Evolutionary conservation across 2,113 vertebrate species (phyloP), one percentile per base, ranked within the genome.

Genomic region (Ciconia boyciana): DNA sequence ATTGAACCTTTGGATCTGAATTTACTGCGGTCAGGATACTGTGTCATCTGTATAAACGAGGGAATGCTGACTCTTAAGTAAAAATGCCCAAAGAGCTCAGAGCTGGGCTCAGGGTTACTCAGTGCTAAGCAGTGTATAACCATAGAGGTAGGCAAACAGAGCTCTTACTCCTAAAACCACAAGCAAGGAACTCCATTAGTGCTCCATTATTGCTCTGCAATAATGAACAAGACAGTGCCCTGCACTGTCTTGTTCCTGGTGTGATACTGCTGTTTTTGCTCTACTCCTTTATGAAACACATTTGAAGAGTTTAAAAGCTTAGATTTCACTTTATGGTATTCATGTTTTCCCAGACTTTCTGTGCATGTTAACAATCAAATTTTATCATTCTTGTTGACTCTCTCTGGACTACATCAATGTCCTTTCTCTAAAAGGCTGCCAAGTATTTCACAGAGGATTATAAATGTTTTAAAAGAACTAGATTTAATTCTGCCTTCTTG

Each of bases 231-330:
- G 36, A 36, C 36, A 36, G 36, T 36, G 36, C 36, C 8, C 36
- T 55, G 15, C 36, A 43, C 17, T 39, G 6, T 77, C 46, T 77
- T 51, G 3, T 44, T 82, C 29, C 39, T 55, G n/a, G 29, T 66
- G 51, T 48, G 60, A 57, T 88, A 68, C 55, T 71, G 65, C 28
- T 95, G 58, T 4, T 51, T 95, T 92, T 89, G 34, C 18, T 94
- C 49, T 48, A 26, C 66, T 91, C 43, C 48, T 89, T 93, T 89
- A 93, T 93, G 83, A 96, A 96, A 85, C 83, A 93, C 61, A 82
- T 77, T 12, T 77, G 41, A 95, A 92, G 68, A 72, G n/a, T 62
- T 96, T 89, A 83, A 91, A 92, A 93, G 60, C 48, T 93, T 90
- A 62, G 17, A 68, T 65, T 92, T 96, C 51, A 60, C 9, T 84